Percentiles rank a stretch among this genome's conserved stretches.
Evolutionary conservation across 1,140 invertebrate species (phyloP).

Genomic region (Melanaphis sacchari): DNA sequence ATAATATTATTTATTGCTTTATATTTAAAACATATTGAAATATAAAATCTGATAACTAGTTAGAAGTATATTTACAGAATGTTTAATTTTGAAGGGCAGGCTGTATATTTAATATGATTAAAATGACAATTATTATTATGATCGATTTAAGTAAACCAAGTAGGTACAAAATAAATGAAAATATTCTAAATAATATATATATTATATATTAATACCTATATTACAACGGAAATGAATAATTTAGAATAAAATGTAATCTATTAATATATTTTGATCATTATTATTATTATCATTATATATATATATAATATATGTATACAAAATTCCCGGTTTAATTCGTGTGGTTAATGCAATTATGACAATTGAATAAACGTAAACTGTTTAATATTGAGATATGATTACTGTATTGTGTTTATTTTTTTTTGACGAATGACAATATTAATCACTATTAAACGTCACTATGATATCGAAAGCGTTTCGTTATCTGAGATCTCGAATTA

Average conservation of each 20-base stretch:
- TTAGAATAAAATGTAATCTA: background rate
- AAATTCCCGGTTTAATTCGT: background rate
- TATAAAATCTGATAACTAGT: too few species aligned
- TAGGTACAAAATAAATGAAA: too few species aligned
- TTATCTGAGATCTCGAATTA: background rate
- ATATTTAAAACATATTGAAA: too few species aligned
- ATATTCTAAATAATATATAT: too few species aligned
- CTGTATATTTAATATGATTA: too few species aligned
- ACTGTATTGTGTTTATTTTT: background rate
- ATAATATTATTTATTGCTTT: too few species aligned
- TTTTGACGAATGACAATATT: background rate
- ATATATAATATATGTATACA: background rate
- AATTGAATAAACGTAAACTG: background rate
- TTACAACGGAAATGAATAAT: background rate
- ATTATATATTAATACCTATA: background rate
- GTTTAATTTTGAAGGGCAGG: too few species aligned
- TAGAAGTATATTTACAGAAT: too few species aligned
- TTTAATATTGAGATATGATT: background rate
- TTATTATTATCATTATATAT: background rate
- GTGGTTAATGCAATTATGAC: background rate
- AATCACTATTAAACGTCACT: background rate
- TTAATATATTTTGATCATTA: background rate
- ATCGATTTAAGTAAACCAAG: too few species aligned
- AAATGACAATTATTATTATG: too few species aligned
- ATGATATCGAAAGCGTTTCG: background rate